A percentile compares a stretch with the other conserved stretches of the same genome.
phyloP scores from a whole-genome alignment of 2,113 vertebrate genomes.

The Myanophis thanlyinensis region DNA sequence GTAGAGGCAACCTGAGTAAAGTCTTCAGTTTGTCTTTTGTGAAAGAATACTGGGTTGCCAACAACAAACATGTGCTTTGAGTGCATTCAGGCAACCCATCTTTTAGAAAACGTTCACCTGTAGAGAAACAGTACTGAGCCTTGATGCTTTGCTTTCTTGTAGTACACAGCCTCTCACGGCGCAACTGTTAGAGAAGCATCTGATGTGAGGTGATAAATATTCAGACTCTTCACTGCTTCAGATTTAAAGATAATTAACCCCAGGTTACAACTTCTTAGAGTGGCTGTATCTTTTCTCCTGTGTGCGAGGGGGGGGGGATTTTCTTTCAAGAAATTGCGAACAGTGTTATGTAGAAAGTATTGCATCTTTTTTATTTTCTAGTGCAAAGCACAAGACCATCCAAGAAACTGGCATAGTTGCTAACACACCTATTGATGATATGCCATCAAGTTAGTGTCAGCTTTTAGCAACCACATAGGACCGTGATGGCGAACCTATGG shows the following conservation, averaged over 20 bases:
- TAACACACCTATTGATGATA: not conserved
- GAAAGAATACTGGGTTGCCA: conserved; percentile 41
- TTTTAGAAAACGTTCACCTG: conserved; percentile 31
- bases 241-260: not conserved
- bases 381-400: not conserved
- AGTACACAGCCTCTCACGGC: not conserved
- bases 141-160: not conserved
- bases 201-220: not conserved
- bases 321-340: not conserved
- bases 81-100: conserved; percentile 32
- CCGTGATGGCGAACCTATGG: too few species aligned
- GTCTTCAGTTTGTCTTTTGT: not conserved
- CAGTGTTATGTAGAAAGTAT: not conserved
- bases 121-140: conserved; percentile 17
- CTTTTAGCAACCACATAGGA: not conserved
- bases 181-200: not conserved
- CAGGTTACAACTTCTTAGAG: not conserved
- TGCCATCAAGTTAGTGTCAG: not conserved
- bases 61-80: conserved; percentile 20
- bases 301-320: not conserved
- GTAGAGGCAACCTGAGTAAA: conserved; percentile 57
- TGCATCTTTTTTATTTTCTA: not conserved
- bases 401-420: not conserved
- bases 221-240: not conserved
- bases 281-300: not conserved